These are phyloP conservation scores for Drosophila navojoa DNA, from an alignment of 1,140 invertebrate species.

Conservation along the genomic window DNA sequence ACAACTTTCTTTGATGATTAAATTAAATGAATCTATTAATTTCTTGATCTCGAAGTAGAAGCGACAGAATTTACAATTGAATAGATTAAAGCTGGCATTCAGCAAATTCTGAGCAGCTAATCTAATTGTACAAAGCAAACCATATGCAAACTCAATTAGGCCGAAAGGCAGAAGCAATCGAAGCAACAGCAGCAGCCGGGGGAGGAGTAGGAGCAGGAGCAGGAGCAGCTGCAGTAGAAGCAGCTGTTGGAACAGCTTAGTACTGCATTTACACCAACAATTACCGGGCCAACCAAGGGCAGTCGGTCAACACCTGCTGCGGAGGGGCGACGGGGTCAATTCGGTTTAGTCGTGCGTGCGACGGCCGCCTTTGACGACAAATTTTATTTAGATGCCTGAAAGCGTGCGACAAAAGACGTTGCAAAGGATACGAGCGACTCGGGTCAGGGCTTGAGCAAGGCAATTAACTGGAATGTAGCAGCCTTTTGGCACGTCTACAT, in stretches of 20 bases:
- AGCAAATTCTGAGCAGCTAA: slow-evolving; percentile 36
- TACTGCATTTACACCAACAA: slow-evolving; percentile 34
- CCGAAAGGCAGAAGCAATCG: slow-evolving; percentile 25
- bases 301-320: slow-evolving; percentile 46
- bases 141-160: slow-evolving; percentile 61
- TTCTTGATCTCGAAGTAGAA: background rate
- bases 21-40: background rate
- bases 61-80: slow-evolving; percentile 14
- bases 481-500: slow-evolving; percentile 18
- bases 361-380: slow-evolving; percentile 48
- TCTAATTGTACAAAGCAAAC: slow-evolving; percentile 64
- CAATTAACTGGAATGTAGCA: slow-evolving; percentile 52
- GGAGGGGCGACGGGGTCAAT: slow-evolving; percentile 3
- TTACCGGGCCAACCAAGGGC: slow-evolving; percentile 22
- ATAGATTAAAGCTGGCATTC: background rate
- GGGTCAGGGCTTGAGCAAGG: slow-evolving; percentile 8
- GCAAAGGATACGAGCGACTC: slow-evolving; percentile 10
- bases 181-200: slow-evolving; percentile 24
- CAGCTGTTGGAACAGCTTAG: slow-evolving; percentile 1
- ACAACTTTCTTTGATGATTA: no score
- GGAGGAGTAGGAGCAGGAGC: no score
- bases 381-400: slow-evolving; percentile 47
- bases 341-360: slow-evolving; percentile 42
- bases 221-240: background rate
- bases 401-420: slow-evolving; percentile 43